Base-by-base conservation (phyloP, 2,888 invertebrate species). In the Aelia acuminata region DNA sequence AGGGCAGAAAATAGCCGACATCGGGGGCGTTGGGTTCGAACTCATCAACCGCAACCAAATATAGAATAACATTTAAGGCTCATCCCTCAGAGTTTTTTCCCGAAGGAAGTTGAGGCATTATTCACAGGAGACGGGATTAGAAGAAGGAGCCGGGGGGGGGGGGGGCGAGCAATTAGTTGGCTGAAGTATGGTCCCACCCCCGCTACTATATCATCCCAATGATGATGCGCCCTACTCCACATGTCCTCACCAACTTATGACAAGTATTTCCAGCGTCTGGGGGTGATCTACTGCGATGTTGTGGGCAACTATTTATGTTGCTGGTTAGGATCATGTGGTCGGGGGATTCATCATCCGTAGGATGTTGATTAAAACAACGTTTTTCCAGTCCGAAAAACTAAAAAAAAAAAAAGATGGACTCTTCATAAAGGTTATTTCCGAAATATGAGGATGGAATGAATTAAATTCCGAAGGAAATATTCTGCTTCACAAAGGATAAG, bases 171-270 rank as follows among this genome's bases (percentile, higher is more conserved):
- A 70, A 70, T 70, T 70, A 70, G 63, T 70, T 8, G 18, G 31
- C 20, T 35, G 31, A 35, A 70, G 63, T 18, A 70, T 70, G 63
- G 63, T 13, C 26, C 3, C 26, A n/a, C 13, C 26, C 57, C 4
- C 7, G 2, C 26, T 20, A 70, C 63, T 70, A 70, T 35, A 70
- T 70, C 35, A 70, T 70, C 63, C 18, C 63, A 20, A 35, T 70
- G 35, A 35, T 70, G 35, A 35, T 31, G 20, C 63, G 20, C 63
- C 63, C 31, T n/a, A n/a, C n/a, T 57, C 57, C 26, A n/a, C 57
- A 26, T 57, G 57, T 57, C 57, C 35, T 70, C 63, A 70, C 63
- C 63, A 70, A 70, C 63, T 70, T 70, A 35, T 70, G 63, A 31
- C 63, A 18, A 70, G 63, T 70, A 57, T 57, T 57, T 57, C 26